Conservation (phyloP, 2,113 vertebrate genomes). For the Sterna hirundo region DNA sequence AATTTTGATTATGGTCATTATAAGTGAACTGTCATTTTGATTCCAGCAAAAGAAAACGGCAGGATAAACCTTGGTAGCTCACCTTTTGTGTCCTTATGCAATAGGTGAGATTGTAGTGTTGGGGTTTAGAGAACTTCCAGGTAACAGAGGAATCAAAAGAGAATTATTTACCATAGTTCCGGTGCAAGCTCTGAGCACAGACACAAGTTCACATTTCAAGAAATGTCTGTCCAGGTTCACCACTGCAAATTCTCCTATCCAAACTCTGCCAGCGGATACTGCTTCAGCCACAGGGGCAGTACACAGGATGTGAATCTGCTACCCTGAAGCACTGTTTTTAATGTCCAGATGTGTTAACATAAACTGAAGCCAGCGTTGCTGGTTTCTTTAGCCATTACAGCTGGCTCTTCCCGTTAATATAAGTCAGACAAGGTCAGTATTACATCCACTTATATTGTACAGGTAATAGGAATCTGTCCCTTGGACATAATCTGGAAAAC, state of each 20-base stretch:
- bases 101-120: neutral
- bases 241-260: neutral
- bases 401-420: accelerated
- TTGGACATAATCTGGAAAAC: neutral
- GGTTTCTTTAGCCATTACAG: neutral
- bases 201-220: neutral
- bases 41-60: neutral
- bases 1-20: neutral
- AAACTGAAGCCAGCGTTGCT: neutral
- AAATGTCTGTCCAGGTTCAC: neutral
- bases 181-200: neutral
- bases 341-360: neutral
- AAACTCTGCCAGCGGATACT: neutral
- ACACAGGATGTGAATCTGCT: neutral
- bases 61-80: neutral
- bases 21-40: neutral
- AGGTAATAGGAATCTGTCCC: neutral
- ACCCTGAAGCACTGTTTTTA: neutral
- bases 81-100: neutral
- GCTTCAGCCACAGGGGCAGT: neutral
- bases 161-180: neutral
- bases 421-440: neutral
- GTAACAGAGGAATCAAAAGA: neutral
- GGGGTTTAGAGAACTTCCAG: neutral
- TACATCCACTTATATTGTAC: neutral